phyloP scores from a whole-genome alignment of 2,888 invertebrate species.

The Tortricodes alternella region DNA sequence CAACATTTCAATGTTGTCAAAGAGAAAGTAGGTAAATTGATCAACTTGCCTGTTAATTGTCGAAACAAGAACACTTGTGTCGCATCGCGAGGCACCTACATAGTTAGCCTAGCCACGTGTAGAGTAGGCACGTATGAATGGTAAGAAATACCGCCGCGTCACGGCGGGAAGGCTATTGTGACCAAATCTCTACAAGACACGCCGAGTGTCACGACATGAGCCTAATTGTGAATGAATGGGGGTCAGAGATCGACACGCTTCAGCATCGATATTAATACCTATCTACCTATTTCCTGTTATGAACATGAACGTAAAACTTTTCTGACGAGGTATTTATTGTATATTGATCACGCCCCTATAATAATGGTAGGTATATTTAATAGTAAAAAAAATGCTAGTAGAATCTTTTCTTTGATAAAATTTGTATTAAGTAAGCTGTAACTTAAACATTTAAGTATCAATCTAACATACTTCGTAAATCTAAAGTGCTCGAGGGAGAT shows the following conservation, averaged over 20 bases:
- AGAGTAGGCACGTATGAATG: constrained; percentile 67
- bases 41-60: constrained; percentile 28
- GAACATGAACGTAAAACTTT: constrained; percentile 45
- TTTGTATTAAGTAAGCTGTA: not conserved
- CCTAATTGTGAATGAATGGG: constrained; percentile 79
- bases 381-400: too few relatives aligned
- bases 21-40: constrained; percentile 17
- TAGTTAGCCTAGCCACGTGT: constrained; percentile 35
- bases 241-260: constrained; percentile 73
- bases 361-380: too few relatives aligned
- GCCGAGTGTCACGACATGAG: constrained; percentile 63
- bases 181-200: constrained; percentile 68
- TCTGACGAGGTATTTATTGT: constrained; percentile 25
- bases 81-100: constrained; percentile 28
- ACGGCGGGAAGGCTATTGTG: constrained; percentile 78
- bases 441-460: too few relatives aligned
- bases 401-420: not conserved
- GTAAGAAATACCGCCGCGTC: constrained; percentile 66
- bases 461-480: too few relatives aligned
- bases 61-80: constrained; percentile 32
- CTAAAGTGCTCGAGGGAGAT: too few relatives aligned
- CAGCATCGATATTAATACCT: constrained; percentile 56
- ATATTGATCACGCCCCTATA: constrained; percentile 18
- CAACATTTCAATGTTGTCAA: not conserved
- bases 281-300: constrained; percentile 68